A percentile compares a stretch with the other conserved stretches of the same genome.
These are phyloP conservation scores for Kryptopterus vitreolus DNA, from an alignment of 2,797 vertebrate genomes.

Conservation along the genomic window DNA sequence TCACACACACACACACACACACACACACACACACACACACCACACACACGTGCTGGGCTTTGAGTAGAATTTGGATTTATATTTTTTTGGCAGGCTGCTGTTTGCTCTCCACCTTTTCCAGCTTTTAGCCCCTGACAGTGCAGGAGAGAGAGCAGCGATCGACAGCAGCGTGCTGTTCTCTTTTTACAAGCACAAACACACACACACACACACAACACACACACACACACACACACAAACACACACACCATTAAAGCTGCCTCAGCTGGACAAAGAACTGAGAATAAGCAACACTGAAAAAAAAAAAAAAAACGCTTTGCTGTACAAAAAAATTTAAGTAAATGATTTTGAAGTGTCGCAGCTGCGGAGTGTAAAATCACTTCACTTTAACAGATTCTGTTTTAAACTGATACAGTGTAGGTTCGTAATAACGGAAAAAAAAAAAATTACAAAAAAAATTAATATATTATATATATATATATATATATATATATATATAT, in stretches of 20 bases:
- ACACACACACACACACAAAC: too few species aligned
- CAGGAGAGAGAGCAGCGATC: background rate
- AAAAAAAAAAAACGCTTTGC: background rate
- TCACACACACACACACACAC: background rate
- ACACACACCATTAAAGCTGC: background rate
- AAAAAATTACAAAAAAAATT: too few species aligned
- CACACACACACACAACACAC: too few species aligned
- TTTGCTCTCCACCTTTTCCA: constrained; percentile 17
- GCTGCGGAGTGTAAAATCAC: background rate
- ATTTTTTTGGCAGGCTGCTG: background rate
- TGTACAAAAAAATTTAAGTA: background rate
- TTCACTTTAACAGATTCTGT: background rate
- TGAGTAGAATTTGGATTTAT: background rate
- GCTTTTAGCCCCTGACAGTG: constrained; percentile 7
- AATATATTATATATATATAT: too few species aligned
- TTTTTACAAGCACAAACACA: background rate
- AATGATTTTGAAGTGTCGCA: background rate
- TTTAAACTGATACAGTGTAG: background rate
- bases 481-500: too few species aligned
- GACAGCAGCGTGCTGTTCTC: background rate
- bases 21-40: background rate
- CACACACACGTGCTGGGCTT: background rate
- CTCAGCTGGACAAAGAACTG: constrained; percentile 9
- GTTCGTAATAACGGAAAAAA: background rate
- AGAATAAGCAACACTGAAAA: constrained; percentile 2